phyloP scores from a whole-genome alignment of 2,113 vertebrate species.

The Mobula hypostoma region DNA sequence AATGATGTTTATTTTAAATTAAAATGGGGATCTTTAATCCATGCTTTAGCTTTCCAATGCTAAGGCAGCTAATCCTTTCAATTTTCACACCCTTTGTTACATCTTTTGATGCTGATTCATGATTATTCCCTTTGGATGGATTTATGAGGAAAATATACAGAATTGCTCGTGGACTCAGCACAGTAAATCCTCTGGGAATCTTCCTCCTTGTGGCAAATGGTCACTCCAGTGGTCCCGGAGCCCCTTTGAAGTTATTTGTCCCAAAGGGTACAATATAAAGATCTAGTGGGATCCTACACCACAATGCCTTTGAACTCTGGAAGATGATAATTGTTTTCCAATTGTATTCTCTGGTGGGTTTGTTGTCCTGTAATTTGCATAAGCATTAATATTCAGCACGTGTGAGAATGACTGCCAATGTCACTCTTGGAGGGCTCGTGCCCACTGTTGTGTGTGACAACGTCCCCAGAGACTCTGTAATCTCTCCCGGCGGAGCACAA shows the following conservation, averaged over 20 bases:
- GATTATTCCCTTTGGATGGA: conserved; percentile 27
- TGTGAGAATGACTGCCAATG: conserved; percentile 13
- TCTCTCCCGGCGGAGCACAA: background rate
- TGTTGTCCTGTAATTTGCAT: conserved; percentile 33
- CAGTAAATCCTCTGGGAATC: background rate
- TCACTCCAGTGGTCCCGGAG: background rate
- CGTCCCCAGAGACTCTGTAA: background rate
- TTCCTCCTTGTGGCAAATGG: conserved; percentile 10
- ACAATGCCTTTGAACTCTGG: background rate
- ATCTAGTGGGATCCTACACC: background rate
- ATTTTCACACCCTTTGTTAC: conserved; percentile 25
- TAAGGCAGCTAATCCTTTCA: conserved; percentile 18
- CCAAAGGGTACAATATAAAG: background rate
- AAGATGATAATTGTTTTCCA: conserved; percentile 30
- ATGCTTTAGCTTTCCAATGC: background rate
- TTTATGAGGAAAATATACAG: conserved; percentile 6
- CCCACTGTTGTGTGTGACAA: background rate
- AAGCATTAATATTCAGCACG: conserved; percentile 16
- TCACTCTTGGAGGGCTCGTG: background rate
- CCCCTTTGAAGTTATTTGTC: conserved; percentile 4
- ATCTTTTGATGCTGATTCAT: conserved; percentile 23
- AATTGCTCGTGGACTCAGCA: background rate
- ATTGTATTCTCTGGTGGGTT: conserved; percentile 25
- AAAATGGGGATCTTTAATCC: background rate
- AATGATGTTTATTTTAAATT: background rate